Conservation (phyloP, 2,888 invertebrate genomes). For the Helleia helle region DNA sequence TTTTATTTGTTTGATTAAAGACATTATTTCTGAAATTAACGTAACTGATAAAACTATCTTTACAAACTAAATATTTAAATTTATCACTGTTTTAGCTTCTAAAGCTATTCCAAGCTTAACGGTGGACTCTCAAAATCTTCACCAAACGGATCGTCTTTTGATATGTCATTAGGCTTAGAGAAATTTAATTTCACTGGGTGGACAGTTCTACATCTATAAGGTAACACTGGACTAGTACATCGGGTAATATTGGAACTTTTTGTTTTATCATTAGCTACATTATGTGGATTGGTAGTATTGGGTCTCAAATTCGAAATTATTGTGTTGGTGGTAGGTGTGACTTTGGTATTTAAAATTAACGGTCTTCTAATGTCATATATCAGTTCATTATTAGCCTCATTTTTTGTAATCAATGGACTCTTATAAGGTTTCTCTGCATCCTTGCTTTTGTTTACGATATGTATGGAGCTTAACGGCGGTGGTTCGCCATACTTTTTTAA, state of each 20-base stretch:
- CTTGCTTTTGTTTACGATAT: constrained; percentile 47
- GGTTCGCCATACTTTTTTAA: constrained; percentile 71
- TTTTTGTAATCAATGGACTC: constrained; percentile 39
- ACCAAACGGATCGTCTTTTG: constrained; percentile 41
- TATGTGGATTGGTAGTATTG: constrained; percentile 11
- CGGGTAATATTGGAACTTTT: neutral
- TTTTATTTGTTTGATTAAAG: too few species aligned
- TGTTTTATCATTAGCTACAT: constrained; percentile 27
- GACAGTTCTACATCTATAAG: constrained; percentile 33
- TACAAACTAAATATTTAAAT: too few species aligned
- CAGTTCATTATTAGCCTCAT: constrained; percentile 11
- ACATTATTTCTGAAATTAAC: too few species aligned
- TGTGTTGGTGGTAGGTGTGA: neutral
- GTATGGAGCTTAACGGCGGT: constrained; percentile 66
- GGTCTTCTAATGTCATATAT: neutral
- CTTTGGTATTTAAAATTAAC: neutral
- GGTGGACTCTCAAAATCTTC: constrained; percentile 60
- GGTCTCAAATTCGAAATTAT: neutral
- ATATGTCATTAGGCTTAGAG: constrained; percentile 27
- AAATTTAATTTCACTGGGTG: constrained; percentile 48
- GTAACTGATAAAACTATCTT: too few species aligned
- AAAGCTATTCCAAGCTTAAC: constrained; percentile 49
- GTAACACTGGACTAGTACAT: constrained; percentile 35
- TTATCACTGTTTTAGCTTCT: too few species aligned
- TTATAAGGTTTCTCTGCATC: constrained; percentile 49